Evolutionary conservation across 1,140 invertebrate genomes (phyloP).

Genomic region (Drosophila prosaltans): DNA sequence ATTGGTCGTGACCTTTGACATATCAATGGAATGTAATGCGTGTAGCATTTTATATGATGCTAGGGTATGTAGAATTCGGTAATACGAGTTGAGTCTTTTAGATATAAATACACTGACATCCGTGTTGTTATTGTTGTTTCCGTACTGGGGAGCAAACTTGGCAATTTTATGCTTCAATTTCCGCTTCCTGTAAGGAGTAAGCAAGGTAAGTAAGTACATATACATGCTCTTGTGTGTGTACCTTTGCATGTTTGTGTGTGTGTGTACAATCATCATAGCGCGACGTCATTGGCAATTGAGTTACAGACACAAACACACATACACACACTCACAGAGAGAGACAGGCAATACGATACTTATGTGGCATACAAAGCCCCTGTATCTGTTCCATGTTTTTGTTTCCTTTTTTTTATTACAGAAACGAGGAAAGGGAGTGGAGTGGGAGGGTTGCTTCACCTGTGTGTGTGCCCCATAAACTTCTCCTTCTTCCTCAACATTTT

Average conservation of each 20-base stretch:
- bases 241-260: slow-evolving; percentile 3
- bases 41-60: no score
- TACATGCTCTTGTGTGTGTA: slow-evolving; percentile 8
- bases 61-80: background rate
- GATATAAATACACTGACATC: slow-evolving; percentile 11
- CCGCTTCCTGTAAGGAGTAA: slow-evolving; percentile 59
- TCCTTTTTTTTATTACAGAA: slow-evolving; percentile 10
- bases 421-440: background rate
- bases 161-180: slow-evolving; percentile 81
- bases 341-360: slow-evolving; percentile 1
- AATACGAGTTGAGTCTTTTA: background rate
- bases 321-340: slow-evolving; percentile 8
- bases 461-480: slow-evolving; percentile 48
- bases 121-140: slow-evolving; percentile 22
- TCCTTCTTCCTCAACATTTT: slow-evolving; percentile 15
- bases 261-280: slow-evolving; percentile 40
- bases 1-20: no score
- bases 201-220: slow-evolving; percentile 16
- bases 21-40: no score
- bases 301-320: slow-evolving; percentile 23
- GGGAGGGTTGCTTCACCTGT: slow-evolving; percentile 33
- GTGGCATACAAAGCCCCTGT: background rate
- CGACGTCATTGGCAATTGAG: slow-evolving; percentile 69
- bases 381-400: slow-evolving; percentile 4
- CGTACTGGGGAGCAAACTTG: slow-evolving; percentile 50